Base-by-base conservation (phyloP, 2,797 vertebrate genomes). In the Chelonia mydas region DNA sequence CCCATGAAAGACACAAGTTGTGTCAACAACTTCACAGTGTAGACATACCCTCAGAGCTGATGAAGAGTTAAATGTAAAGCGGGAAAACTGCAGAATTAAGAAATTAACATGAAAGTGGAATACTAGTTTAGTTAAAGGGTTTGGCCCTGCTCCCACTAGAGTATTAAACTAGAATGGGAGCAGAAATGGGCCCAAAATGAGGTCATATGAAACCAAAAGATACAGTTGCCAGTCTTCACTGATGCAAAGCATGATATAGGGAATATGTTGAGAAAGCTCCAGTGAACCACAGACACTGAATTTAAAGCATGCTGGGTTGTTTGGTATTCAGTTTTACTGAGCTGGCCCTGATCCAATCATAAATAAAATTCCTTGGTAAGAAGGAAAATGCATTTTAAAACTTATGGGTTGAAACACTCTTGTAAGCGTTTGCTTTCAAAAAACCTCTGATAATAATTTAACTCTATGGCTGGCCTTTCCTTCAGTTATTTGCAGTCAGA, bases 91-190 rank as follows among this genome's bases (percentile, higher is more conserved):
- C 31, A 87, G 33, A 68, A 37, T 19, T 7, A 68, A 19, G 8
- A 81, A 47, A 54, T 90, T 86, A 94, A 79, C 25, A 85, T 3
- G 47, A 95, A 95, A 97, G 91, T 86, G 0, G 94, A 96, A 92
- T 74, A 83, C 33, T 82, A 76, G 25, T 47, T 76, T 55, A 37
- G 17, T 57, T 45, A 74, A 90, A 95, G 92, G 33, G 92, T 47
- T 72, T 57, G 89, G 61, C 84, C 95, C 86, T 53, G 33, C 86
- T 90, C 90, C 31, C 89, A 91, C 45, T 76, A 55, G 81, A 86
- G 2, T 93, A 83, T 87, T 86, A 50, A 83, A 74, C 54, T 57
- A 33, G 86, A 91, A 16, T 41, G 37, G 68, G 74, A 90, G 83
- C 33, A 91, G 65, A 28, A 76, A 2, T 80, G 28, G 41, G 74